phyloP scores from a whole-genome alignment of 2,113 vertebrate species.

The Caranx melampygus region DNA sequence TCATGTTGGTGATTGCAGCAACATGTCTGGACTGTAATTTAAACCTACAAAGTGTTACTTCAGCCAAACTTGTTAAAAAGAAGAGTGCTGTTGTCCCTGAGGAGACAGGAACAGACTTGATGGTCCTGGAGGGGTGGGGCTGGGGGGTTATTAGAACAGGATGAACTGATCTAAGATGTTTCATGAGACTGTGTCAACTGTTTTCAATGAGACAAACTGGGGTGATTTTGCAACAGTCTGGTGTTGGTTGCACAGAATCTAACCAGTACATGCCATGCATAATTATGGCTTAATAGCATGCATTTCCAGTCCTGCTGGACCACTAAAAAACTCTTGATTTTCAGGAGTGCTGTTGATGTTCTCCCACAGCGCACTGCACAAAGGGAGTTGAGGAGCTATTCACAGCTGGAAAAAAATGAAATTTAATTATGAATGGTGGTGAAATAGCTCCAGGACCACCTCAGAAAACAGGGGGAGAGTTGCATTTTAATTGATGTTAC shows the following conservation, averaged over 20 bases:
- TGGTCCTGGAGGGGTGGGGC: neutral
- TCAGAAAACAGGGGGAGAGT: neutral
- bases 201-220: neutral
- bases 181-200: neutral
- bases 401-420: neutral
- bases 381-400: neutral
- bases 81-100: neutral
- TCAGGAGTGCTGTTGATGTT: neutral
- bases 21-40: neutral
- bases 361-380: neutral
- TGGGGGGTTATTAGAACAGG: neutral
- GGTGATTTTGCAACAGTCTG: neutral
- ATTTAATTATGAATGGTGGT: neutral
- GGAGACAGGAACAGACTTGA: neutral
- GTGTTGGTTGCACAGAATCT: neutral
- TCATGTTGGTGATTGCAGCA: neutral
- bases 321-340: too few relatives aligned
- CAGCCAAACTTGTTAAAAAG: neutral
- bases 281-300: neutral
- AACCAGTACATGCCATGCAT: neutral
- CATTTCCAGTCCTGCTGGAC: neutral
- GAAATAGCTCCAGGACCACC: neutral
- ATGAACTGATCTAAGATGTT: slow-evolving; percentile 1
- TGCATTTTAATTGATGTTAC: too few relatives aligned
- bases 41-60: slow-evolving; percentile 7